phyloP scores from a whole-genome alignment of 2,113 vertebrate genomes.

The Sardina pilchardus region DNA sequence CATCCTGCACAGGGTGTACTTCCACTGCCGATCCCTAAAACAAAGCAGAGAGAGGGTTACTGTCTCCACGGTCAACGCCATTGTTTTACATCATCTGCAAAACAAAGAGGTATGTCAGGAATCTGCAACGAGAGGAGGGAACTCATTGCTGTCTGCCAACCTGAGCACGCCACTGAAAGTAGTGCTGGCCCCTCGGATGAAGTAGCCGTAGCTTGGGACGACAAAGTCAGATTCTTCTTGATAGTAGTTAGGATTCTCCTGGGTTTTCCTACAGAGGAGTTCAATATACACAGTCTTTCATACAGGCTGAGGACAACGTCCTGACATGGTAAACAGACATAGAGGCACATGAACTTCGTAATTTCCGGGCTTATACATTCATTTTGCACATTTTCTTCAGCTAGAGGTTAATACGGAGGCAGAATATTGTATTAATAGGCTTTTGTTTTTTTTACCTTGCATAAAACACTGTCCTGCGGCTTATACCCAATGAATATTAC shows the following conservation, averaged over 20 bases:
- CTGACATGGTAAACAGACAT: neutral
- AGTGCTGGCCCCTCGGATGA: slow-evolving; percentile 91
- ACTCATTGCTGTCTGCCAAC: slow-evolving; percentile 62
- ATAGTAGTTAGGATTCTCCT: slow-evolving; percentile 82
- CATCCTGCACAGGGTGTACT: slow-evolving; percentile 96
- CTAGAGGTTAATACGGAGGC: too few relatives aligned
- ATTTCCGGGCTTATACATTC: too few relatives aligned
- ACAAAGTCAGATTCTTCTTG: slow-evolving; percentile 91
- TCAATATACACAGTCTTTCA: neutral
- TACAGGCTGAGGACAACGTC: neutral
- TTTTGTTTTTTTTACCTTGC: too few relatives aligned
- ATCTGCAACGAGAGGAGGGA: neutral
- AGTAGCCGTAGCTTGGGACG: slow-evolving; percentile 86
- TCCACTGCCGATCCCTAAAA: slow-evolving; percentile 96
- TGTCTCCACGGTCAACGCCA: neutral
- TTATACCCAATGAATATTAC: too few relatives aligned
- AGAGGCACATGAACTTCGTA: too few relatives aligned
- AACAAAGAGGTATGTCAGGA: neutral
- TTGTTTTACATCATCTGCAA: neutral
- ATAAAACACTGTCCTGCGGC: too few relatives aligned
- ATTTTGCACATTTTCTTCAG: too few relatives aligned
- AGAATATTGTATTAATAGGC: too few relatives aligned
- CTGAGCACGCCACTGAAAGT: slow-evolving; percentile 93
- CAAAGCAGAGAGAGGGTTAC: slow-evolving; percentile 44
- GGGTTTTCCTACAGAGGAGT: slow-evolving; percentile 79